These are phyloP conservation scores for Caradrina clavipalpis DNA, from an alignment of 2,888 invertebrate genomes.

Conservation along the genomic window DNA sequence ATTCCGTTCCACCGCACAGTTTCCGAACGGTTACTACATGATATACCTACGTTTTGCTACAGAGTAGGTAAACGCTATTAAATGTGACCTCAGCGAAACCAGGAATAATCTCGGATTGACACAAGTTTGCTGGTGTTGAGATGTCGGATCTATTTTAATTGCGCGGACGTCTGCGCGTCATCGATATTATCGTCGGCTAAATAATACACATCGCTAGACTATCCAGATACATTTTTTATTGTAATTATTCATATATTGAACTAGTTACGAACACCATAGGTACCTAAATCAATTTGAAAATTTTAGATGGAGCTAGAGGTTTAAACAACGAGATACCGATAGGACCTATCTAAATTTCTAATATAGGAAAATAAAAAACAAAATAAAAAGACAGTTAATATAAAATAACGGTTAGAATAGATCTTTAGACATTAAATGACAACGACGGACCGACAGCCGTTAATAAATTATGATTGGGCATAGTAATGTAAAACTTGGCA, in stretches of 20 bases:
- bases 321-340: background rate
- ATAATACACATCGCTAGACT: slow-evolving; percentile 68
- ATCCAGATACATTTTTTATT: slow-evolving; percentile 43
- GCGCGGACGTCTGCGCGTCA: slow-evolving; percentile 71
- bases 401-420: background rate
- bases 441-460: background rate
- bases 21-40: slow-evolving; percentile 40
- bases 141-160: slow-evolving; percentile 78
- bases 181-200: slow-evolving; percentile 67
- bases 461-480: slow-evolving; percentile 1
- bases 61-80: slow-evolving; percentile 49
- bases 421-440: slow-evolving; percentile 8
- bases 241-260: slow-evolving; percentile 29
- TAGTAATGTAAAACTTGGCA: slow-evolving; percentile 1
- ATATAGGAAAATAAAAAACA: background rate
- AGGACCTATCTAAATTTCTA: background rate
- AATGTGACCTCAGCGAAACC: slow-evolving; percentile 69
- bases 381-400: too few relatives aligned
- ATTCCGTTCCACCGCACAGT: slow-evolving; percentile 33
- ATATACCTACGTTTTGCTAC: slow-evolving; percentile 24
- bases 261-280: background rate
- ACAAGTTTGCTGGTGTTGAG: slow-evolving; percentile 68
- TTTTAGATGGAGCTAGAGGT: background rate
- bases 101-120: slow-evolving; percentile 75
- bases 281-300: background rate